A percentile compares a stretch with the other conserved stretches of the same genome.
Evolutionary conservation across 2,113 vertebrate genomes (phyloP).

Genomic region (Neolamprologus variostigma): DNA sequence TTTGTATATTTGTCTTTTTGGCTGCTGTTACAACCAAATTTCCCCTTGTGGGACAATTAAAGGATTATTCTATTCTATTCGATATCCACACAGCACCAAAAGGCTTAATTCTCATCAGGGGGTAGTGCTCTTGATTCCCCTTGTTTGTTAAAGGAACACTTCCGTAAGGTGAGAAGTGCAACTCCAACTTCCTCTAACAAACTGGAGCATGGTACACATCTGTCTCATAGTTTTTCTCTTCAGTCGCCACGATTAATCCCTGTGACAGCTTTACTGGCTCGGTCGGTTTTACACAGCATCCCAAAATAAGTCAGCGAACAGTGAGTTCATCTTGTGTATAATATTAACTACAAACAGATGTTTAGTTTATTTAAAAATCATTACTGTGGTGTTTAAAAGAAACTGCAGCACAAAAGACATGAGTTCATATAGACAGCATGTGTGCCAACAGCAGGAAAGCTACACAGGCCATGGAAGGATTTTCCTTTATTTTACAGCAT

Average conservation of each 20-base stretch:
- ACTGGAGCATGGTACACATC: rapidly evolving
- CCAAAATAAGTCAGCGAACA: neutral
- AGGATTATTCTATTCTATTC: neutral
- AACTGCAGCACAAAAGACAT: neutral
- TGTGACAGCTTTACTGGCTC: neutral
- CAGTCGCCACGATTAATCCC: neutral
- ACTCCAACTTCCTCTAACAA: neutral
- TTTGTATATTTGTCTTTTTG: neutral
- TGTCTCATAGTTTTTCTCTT: neutral
- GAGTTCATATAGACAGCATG: neutral
- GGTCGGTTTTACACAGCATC: neutral
- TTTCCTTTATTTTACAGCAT: neutral
- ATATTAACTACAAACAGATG: neutral
- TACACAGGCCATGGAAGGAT: neutral
- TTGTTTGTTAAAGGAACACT: neutral
- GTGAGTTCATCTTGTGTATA: neutral
- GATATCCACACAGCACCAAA: neutral
- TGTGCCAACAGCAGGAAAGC: neutral
- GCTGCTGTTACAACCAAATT: neutral
- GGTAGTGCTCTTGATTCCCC: neutral
- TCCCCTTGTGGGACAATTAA: neutral
- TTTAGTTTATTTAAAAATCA: neutral
- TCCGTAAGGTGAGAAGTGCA: neutral
- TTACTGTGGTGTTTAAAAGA: neutral
- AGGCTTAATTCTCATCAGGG: neutral